Evolutionary conservation across 92 coral and sea anemone species (phyloP), one percentile per base, ranked within the genome.

Genomic region (Pocillopora grandis): DNA sequence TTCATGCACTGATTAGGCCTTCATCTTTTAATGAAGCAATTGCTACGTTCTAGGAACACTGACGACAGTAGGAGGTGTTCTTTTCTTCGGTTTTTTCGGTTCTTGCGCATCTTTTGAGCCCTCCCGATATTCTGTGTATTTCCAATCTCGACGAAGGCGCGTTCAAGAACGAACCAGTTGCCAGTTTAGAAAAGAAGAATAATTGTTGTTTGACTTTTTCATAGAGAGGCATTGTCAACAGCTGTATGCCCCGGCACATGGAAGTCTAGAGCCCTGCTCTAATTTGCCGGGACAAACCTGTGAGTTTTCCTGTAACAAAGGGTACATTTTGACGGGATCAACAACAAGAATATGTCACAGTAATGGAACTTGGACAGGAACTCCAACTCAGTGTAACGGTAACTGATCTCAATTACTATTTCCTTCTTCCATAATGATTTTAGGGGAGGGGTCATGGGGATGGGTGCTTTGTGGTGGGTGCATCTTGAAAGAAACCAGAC

Each of bases 311-410:
- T 94, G 98, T 60, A 61, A 52, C 52, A 35, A 59, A 17, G 98
- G 95, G 37, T 94, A 92, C 71, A 84, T 87, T 59, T 60, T 94
- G 37, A 72, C 77, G 16, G 95, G 95, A 57, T 83, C 95, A 56
- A 83, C 60, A 23, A 81, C 62, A 7, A 84, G 95, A 66, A 83
- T 48, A 0, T 94, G 98, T 55, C 76, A 65, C 58, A 58, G 88
- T 9, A 55, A 83, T 42, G 87, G 69, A n/a, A 74, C 63, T 1
- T 94, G 98, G 98, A 94, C 89, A 21, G 95, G 98, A 23, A 56
- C 17, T 13, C 67, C 83, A 14, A 60, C 92, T 11, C 63, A 75
- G 2, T 94, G 98, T 20, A 83, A 85, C 86, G 91, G 95, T 92
- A 52, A 62, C 9, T 19, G 23, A 19, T 20, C 10, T 2, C n/a